These are phyloP conservation scores for Neolamprologus tretocephalus DNA, from an alignment of 2,113 vertebrate species.

Conservation along the genomic window DNA sequence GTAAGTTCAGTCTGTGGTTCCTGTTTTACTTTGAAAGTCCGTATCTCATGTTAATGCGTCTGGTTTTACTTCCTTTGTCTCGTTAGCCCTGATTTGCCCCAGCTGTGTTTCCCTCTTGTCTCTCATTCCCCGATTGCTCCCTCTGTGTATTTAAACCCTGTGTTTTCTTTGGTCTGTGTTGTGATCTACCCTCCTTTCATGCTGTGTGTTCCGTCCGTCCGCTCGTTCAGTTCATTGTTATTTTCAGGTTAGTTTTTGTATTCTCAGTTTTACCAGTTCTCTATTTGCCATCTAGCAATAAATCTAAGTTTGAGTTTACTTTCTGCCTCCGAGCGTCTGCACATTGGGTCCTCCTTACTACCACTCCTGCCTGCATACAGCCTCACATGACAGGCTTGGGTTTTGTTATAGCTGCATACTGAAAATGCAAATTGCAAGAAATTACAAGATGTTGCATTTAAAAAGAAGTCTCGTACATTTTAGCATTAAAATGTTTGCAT, in stretches of 20 bases:
- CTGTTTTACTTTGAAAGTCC: background rate
- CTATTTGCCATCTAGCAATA: background rate
- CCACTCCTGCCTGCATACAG: background rate
- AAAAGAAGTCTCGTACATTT: background rate
- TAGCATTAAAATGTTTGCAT: background rate
- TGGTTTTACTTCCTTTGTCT: background rate
- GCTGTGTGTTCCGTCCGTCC: background rate
- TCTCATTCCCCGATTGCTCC: background rate
- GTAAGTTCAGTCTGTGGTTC: background rate
- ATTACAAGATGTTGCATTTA: background rate
- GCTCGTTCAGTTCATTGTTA: background rate
- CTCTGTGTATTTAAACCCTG: background rate
- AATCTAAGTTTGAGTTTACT: background rate
- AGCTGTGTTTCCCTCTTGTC: background rate
- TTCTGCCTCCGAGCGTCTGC: background rate
- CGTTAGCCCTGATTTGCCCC: background rate
- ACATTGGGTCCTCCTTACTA: background rate
- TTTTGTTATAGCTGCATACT: background rate
- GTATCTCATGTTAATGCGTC: background rate
- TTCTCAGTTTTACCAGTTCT: background rate
- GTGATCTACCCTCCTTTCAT: background rate
- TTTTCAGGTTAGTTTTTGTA: background rate
- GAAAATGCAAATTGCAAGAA: background rate
- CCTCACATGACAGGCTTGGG: background rate
- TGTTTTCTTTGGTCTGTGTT: background rate